phyloP scores from a whole-genome alignment of 1,140 invertebrate genomes.

The Drosophila elegans region DNA sequence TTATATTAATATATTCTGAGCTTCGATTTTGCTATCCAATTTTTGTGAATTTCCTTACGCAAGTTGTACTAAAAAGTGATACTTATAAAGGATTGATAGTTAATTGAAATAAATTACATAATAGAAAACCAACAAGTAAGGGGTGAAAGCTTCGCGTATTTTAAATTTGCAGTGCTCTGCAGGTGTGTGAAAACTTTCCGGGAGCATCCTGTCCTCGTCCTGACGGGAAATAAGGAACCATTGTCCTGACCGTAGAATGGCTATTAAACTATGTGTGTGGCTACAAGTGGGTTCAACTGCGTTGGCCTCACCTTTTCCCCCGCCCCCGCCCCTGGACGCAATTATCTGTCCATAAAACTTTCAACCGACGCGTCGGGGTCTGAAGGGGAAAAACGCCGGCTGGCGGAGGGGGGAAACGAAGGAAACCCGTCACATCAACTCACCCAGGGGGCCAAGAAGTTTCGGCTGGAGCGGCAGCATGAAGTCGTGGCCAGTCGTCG shows the following conservation, averaged over 20 bases:
- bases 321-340: conserved; percentile 1
- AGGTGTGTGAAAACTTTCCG: conserved; percentile 37
- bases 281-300: conserved; percentile 65
- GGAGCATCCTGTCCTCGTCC: conserved; percentile 17
- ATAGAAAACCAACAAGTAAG: neutral
- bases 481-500: conserved; percentile 88
- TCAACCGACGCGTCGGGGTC: conserved; percentile 7
- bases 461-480: conserved; percentile 88
- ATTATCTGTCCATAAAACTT: conserved; percentile 62
- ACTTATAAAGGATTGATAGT: neutral
- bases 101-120: neutral
- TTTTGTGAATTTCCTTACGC: too few relatives aligned
- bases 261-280: conserved; percentile 49
- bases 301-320: conserved; percentile 25
- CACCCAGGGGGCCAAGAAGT: conserved; percentile 85
- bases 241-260: conserved; percentile 53
- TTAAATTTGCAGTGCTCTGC: neutral
- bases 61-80: too few relatives aligned
- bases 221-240: conserved; percentile 10
- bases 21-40: too few relatives aligned
- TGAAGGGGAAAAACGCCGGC: neutral
- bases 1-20: too few relatives aligned
- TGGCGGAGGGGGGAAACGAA: conserved; percentile 1
- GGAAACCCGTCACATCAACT: conserved; percentile 57
- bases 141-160: neutral